These are phyloP conservation scores for Coleophora flavipennella DNA, from an alignment of 2,888 invertebrate genomes.

Conservation along the genomic window DNA sequence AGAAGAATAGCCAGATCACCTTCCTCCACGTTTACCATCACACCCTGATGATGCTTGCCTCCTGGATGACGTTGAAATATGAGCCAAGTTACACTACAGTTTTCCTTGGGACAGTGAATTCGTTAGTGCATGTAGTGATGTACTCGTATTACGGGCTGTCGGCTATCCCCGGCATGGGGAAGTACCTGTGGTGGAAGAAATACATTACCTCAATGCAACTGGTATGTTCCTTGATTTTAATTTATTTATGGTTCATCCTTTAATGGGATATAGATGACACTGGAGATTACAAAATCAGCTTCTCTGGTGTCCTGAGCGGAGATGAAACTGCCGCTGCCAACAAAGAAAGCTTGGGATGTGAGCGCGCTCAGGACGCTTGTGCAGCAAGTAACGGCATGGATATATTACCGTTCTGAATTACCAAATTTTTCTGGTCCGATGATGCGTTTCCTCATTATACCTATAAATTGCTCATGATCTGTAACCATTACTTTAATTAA, in stretches of 20 bases:
- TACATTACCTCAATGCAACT: slow-evolving; percentile 82
- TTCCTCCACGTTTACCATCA: slow-evolving; percentile 91
- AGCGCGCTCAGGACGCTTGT: neutral
- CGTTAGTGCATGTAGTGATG: slow-evolving; percentile 81
- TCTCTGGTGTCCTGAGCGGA: neutral
- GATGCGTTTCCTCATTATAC: no score
- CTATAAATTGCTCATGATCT: no score
- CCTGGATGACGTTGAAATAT: slow-evolving; percentile 78
- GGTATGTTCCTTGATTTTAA: slow-evolving; percentile 45
- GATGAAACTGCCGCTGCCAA: neutral
- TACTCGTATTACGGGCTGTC: slow-evolving; percentile 82
- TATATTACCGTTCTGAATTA: no score
- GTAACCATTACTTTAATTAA: no score
- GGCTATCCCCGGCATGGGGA: slow-evolving; percentile 75
- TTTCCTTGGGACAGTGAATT: slow-evolving; percentile 76
- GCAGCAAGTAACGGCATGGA: no score
- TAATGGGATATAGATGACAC: neutral
- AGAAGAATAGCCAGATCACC: slow-evolving; percentile 79
- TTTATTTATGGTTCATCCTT: slow-evolving; percentile 2
- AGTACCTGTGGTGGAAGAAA: slow-evolving; percentile 86
- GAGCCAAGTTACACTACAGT: slow-evolving; percentile 79
- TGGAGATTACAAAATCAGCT: neutral
- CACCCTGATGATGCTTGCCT: slow-evolving; percentile 75
- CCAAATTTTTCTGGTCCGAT: no score
- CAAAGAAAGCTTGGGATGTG: neutral